Percentiles rank a stretch among this genome's conserved stretches.
These are phyloP conservation scores for Arizona elegans DNA, from an alignment of 2,113 vertebrate species.

Conservation along the genomic window DNA sequence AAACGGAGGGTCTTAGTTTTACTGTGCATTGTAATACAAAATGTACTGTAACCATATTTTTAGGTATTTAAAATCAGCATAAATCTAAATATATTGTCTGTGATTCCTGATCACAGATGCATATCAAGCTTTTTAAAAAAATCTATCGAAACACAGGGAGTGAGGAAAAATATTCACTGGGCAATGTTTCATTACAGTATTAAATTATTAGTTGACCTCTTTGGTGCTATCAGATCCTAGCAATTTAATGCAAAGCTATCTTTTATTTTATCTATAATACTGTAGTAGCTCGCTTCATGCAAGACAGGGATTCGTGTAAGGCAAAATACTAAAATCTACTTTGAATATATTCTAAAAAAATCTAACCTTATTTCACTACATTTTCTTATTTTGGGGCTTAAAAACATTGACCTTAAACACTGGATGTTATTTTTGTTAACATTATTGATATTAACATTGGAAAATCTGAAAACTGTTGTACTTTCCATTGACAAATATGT, in stretches of 20 bases:
- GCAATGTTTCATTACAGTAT: slow-evolving; percentile 48
- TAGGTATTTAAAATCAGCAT: neutral
- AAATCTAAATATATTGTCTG: neutral
- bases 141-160: neutral
- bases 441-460: slow-evolving; percentile 33
- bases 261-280: slow-evolving; percentile 48
- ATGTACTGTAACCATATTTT: neutral
- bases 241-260: slow-evolving; percentile 32
- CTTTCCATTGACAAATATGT: slow-evolving; percentile 25
- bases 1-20: slow-evolving; percentile 7
- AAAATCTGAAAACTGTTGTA: slow-evolving; percentile 34
- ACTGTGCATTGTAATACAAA: neutral
- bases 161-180: slow-evolving; percentile 25
- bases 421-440: slow-evolving; percentile 45
- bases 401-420: slow-evolving; percentile 40
- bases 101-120: neutral
- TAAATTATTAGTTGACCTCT: slow-evolving; percentile 21
- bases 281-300: slow-evolving; percentile 38
- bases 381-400: slow-evolving; percentile 30
- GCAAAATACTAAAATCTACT: slow-evolving; percentile 36
- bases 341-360: slow-evolving; percentile 24
- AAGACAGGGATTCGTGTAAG: neutral
- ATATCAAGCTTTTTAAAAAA: neutral
- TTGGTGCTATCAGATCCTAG: neutral
- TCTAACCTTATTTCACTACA: slow-evolving; percentile 2